phyloP scores from a whole-genome alignment of 2,888 invertebrate species.

The Drosophila pegasa region DNA sequence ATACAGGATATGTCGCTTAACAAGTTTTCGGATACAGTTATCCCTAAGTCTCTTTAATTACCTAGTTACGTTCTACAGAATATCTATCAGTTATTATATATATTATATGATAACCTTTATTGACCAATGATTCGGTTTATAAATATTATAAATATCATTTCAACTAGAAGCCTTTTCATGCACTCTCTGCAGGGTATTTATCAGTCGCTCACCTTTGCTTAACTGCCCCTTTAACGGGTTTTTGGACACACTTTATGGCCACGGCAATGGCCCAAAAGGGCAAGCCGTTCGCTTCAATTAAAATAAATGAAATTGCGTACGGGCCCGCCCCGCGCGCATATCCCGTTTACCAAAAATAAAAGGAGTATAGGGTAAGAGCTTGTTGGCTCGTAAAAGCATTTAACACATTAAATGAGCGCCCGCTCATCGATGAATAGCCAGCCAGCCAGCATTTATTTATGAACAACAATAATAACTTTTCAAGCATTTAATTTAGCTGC shows the following conservation, averaged over 20 bases:
- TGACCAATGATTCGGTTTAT: not conserved
- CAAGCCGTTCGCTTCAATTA: conserved; percentile 58
- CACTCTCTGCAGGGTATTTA: conserved; percentile 10
- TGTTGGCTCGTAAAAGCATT: conserved; percentile 56
- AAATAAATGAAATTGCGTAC: conserved; percentile 66
- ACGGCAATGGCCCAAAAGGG: conserved; percentile 30
- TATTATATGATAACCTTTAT: not conserved
- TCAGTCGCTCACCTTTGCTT: not conserved
- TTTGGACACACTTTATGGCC: conserved; percentile 51
- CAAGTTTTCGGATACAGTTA: no score
- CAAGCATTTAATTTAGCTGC: conserved; percentile 67
- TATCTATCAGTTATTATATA: no score
- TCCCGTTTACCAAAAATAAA: not conserved
- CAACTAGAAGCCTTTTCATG: no score
- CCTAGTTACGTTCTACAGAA: no score
- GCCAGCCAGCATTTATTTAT: conserved; percentile 60
- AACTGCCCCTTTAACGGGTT: conserved; percentile 1
- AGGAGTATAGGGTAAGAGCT: conserved; percentile 8
- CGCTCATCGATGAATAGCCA: conserved; percentile 60
- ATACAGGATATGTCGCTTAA: not conserved
- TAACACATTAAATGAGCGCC: conserved; percentile 51
- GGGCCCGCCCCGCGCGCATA: not conserved
- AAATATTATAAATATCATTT: no score
- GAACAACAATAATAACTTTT: conserved; percentile 67
- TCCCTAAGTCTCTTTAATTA: not conserved